Evolutionary conservation across 2,113 vertebrate genomes (phyloP).

Genomic region (Harpagus bidentatus): DNA sequence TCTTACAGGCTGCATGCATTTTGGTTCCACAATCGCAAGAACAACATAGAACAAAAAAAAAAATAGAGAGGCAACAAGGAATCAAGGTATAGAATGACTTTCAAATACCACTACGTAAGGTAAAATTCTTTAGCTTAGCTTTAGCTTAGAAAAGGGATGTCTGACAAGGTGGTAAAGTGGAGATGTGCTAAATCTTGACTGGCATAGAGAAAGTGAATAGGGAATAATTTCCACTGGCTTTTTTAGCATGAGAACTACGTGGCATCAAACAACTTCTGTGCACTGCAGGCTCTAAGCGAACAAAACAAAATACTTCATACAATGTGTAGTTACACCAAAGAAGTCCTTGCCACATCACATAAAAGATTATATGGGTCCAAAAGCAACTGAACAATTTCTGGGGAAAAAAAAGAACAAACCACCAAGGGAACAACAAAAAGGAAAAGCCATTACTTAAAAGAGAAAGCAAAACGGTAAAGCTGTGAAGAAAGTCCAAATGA

Average conservation of each 20-base stretch:
- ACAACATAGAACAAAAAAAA: not conserved
- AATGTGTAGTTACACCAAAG: not conserved
- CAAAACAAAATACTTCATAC: not conserved
- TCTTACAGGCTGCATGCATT: not conserved
- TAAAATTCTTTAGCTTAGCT: not conserved
- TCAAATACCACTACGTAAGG: accelerated
- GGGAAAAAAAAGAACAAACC: not conserved
- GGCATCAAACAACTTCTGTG: not conserved
- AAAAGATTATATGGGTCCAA: not conserved
- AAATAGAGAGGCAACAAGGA: not conserved
- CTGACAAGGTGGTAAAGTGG: not conserved
- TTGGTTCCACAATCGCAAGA: not conserved
- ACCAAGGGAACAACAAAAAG: not conserved
- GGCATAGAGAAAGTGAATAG: not conserved
- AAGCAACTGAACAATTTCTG: not conserved
- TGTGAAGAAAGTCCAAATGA: not conserved
- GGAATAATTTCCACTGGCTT: not conserved
- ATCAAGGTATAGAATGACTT: not conserved
- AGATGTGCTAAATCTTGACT: not conserved
- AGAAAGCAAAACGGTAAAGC: not conserved
- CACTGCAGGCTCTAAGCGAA: not conserved
- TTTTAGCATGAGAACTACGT: not conserved
- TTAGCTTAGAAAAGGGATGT: not conserved
- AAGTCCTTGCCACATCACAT: not conserved
- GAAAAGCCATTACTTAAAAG: not conserved